phyloP scores from a whole-genome alignment of 2,797 vertebrate genomes.

The Hydrocynus forskahlii region DNA sequence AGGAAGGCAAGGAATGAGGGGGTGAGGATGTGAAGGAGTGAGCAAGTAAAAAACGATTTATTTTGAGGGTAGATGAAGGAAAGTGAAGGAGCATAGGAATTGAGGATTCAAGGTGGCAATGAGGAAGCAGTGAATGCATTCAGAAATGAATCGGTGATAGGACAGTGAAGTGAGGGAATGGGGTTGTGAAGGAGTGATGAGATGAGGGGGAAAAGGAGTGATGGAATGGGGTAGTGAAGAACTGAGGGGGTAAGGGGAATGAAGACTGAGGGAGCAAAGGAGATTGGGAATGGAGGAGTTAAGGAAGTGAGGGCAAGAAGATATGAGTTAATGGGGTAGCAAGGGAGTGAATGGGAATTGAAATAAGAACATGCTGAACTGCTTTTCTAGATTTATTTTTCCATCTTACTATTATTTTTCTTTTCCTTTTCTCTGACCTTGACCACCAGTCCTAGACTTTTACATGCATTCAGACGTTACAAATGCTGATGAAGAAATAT shows the following conservation, averaged over 20 bases:
- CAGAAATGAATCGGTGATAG: too few relatives aligned
- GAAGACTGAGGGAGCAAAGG: not conserved
- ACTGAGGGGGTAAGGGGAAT: not conserved
- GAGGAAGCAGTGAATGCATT: too few relatives aligned
- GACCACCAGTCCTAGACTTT: not conserved
- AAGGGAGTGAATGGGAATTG: not conserved
- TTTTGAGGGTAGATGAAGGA: too few relatives aligned
- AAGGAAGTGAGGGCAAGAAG: not conserved
- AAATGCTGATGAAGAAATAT: conserved; percentile 64
- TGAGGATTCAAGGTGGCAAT: too few relatives aligned
- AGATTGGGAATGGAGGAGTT: not conserved
- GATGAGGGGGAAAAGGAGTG: not conserved
- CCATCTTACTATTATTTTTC: not conserved
- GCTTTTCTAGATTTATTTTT: not conserved
- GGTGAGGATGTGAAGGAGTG: too few relatives aligned
- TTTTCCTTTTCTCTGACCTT: not conserved
- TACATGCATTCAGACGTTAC: conserved; percentile 40
- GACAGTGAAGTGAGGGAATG: too few relatives aligned
- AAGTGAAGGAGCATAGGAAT: too few relatives aligned
- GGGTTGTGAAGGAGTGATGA: too few relatives aligned
- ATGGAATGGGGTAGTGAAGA: not conserved
- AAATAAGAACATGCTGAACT: not conserved
- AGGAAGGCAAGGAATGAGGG: too few relatives aligned
- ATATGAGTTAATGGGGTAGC: not conserved
- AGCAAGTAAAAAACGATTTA: too few relatives aligned